A percentile compares a stretch with the other conserved stretches of the same genome.
Conservation (phyloP, 2,797 vertebrate species). For the Phyllotis vaccarum region DNA sequence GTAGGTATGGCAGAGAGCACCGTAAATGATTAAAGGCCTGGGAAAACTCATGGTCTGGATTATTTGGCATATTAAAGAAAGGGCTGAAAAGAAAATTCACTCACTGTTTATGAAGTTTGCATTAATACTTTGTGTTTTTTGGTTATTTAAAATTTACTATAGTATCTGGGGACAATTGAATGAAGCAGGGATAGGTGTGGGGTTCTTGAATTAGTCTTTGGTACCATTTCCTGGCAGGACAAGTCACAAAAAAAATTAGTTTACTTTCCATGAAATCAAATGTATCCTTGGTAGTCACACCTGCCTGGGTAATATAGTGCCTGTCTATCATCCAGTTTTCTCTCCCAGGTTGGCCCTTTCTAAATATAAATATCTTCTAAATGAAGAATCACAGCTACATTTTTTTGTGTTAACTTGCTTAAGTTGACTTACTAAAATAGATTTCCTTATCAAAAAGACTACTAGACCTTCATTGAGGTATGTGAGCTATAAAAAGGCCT, state of each 20-base stretch:
- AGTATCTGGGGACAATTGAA: constrained; percentile 43
- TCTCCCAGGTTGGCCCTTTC: constrained; percentile 34
- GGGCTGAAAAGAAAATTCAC: constrained; percentile 59
- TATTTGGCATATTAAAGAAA: constrained; percentile 68
- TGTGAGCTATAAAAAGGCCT: neutral
- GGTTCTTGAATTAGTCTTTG: constrained; percentile 3
- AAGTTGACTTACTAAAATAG: constrained; percentile 23
- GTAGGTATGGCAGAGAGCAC: constrained; percentile 67
- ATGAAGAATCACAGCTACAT: too few relatives aligned
- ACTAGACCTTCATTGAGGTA: neutral
- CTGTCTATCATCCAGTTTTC: neutral
- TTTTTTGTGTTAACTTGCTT: neutral
- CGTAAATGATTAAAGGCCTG: constrained; percentile 75
- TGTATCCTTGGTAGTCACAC: neutral
- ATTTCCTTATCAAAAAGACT: constrained; percentile 34
- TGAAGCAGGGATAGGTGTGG: constrained; percentile 26
- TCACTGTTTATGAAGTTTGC: constrained; percentile 62
- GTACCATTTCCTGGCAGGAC: constrained; percentile 30
- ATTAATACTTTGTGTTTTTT: constrained; percentile 49
- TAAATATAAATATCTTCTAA: neutral
- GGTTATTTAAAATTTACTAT: constrained; percentile 35
- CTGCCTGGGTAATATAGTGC: constrained; percentile 15
- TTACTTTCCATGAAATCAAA: constrained; percentile 41
- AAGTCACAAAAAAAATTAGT: neutral
- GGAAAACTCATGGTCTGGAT: constrained; percentile 58